Base-by-base conservation (phyloP, 35 echinoderm and acorn worm species). In the Amphiura filiformis region DNA sequence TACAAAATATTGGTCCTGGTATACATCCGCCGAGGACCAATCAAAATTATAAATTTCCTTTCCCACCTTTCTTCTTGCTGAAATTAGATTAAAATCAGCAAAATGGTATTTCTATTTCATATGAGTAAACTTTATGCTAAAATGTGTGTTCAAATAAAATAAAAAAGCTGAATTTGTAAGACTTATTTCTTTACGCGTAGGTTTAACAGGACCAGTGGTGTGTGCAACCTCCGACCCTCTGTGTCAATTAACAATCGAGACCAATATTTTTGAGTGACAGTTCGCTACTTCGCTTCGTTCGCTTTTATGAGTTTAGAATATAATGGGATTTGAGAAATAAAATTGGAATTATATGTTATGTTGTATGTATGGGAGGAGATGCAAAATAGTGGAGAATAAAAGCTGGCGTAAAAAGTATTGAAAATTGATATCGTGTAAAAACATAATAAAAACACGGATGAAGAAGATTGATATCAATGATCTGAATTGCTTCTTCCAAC, bases 281-380 rank as follows among this genome's bases (percentile, higher is more conserved):
- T 23, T 70, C 15, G 2, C 15, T 20, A 11, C 44, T 20, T 52
- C 61, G 61, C 61, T 70, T 23, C 26, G 61, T 70, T 70, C 61
- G 61, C 28, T 70, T 70, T 70, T 70, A 70, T 23, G 61, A 70
- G 61, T 70, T 3, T 3, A 70, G 28, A 13, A 70, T 13, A 70
- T 70, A 70, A 70, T 70, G 26, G 61, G 61, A 70, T 70, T 70
- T 70, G n/a, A 70, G 61, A 70, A 70, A 70, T 70, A 70, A 26
- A 70, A 70, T n/a, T n/a, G 7, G 26, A 70, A 70, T n/a, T n/a
- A n/a, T n/a, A n/a, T n/a, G n/a, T n/a, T n/a, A 23, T 70, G 61
- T 70, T 30, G 61, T 70, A 26, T 30, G 61, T 70, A 26, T 70
- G 61, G 61, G 61, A 70, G 61, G 61, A 70, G 61, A 70, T 23